Evolutionary conservation across 2,113 vertebrate genomes (phyloP).

Genomic region (Amblyornis subalaris): DNA sequence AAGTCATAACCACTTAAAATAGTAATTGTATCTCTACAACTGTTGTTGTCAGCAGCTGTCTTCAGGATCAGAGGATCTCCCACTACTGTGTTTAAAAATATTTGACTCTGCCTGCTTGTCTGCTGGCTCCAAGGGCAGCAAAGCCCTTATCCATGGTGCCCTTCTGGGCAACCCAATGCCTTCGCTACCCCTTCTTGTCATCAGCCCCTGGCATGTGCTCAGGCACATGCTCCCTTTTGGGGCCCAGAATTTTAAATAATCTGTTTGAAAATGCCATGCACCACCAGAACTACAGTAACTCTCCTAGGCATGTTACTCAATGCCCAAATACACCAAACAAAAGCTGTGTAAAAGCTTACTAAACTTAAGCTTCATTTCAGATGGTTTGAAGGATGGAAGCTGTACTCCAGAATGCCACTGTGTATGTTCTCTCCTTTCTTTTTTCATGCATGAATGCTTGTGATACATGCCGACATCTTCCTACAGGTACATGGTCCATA

Average conservation of each 20-base stretch:
- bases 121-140: not conserved
- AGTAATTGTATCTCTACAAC: not conserved
- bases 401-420: not conserved
- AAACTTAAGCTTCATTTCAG: not conserved
- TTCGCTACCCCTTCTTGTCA: not conserved
- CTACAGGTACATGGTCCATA: rapidly evolving
- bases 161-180: not conserved
- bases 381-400: not conserved
- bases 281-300: not conserved
- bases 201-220: rapidly evolving
- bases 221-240: not conserved
- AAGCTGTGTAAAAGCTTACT: not conserved
- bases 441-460: not conserved
- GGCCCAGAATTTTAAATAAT: not conserved
- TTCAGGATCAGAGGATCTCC: not conserved
- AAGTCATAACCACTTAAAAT: not conserved
- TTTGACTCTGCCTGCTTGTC: not conserved
- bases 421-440: not conserved
- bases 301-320: not conserved
- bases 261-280: not conserved
- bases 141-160: not conserved
- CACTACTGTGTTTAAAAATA: not conserved
- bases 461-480: not conserved
- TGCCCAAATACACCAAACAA: not conserved
- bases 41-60: not conserved